Conservation (phyloP, 1,140 invertebrate genomes). For the Eriocheir sinensis region DNA sequence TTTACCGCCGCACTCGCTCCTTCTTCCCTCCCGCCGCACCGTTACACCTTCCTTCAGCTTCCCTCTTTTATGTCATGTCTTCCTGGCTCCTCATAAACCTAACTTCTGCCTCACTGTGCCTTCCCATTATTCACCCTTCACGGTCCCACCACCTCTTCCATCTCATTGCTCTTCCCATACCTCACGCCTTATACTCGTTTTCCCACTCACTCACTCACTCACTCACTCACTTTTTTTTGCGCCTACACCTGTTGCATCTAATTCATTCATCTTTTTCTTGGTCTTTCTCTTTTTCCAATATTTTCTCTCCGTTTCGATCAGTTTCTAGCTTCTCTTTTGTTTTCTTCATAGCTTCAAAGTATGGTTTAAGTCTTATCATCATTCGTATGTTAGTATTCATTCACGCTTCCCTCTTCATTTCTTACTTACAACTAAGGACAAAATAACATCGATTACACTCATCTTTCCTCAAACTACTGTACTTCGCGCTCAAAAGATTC, state of each 20-base stretch:
- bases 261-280: background rate
- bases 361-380: no score
- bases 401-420: no score
- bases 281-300: background rate
- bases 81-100: background rate
- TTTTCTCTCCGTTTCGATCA: no score
- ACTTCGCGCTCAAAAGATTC: background rate
- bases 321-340: no score
- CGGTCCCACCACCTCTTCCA: background rate
- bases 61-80: background rate
- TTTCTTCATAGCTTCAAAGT: no score
- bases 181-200: background rate
- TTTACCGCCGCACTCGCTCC: no score
- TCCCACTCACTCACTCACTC: background rate
- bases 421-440: no score
- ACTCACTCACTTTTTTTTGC: background rate
- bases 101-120: background rate
- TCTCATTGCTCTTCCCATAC: background rate
- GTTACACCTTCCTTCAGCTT: background rate
- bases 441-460: no score
- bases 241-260: background rate
- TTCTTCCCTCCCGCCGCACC: background rate
- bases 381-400: no score
- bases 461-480: no score
- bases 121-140: background rate